phyloP scores from a whole-genome alignment of 2,888 invertebrate genomes.

The Drosophila affinis region DNA sequence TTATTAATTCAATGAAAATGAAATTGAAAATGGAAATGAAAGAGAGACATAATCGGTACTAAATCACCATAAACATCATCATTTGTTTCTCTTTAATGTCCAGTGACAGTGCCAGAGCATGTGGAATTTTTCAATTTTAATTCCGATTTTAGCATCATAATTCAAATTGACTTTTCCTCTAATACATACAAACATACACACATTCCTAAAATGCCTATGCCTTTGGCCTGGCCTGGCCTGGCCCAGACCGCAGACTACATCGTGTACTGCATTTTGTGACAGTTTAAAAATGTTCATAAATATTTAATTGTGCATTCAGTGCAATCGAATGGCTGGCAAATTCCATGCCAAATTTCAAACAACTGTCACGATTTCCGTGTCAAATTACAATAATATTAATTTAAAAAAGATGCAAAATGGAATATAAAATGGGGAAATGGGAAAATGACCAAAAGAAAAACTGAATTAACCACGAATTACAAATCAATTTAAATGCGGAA shows the following conservation, averaged over 20 bases:
- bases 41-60: background rate
- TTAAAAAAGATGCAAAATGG: conserved; percentile 35
- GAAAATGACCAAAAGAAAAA: conserved; percentile 37
- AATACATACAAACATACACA: conserved; percentile 5
- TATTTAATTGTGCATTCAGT: conserved; percentile 51
- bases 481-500: conserved; percentile 72
- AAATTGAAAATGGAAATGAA: background rate
- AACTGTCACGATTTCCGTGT: conserved; percentile 67
- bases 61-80: background rate
- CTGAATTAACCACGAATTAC: conserved; percentile 73
- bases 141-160: conserved; percentile 24
- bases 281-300: conserved; percentile 59
- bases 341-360: conserved; percentile 16
- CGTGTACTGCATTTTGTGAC: conserved; percentile 39
- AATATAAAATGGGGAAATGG: conserved; percentile 18
- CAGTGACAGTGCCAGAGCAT: background rate
- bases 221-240: no score
- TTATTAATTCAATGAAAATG: conserved; percentile 19
- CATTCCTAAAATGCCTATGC: conserved; percentile 30
- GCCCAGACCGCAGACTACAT: conserved; percentile 12
- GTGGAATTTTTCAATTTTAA: background rate
- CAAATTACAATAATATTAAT: conserved; percentile 67
- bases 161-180: conserved; percentile 33
- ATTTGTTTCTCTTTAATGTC: background rate
- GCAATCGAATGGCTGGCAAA: conserved; percentile 9